Percentiles rank a stretch among this genome's conserved stretches.
Evolutionary conservation across 2,113 vertebrate species (phyloP).

Genomic region (sheep (Ovis aries)): ARS-UI_Ramb_v3.0 NC_056055.1:93531001-93531500

Average conservation of each 20-base stretch:
- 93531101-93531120: too few species aligned
- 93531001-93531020: too few species aligned
- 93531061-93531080: too few species aligned
- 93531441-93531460: neutral
- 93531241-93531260: neutral
- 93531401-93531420: neutral
- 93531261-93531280: neutral
- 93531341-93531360: neutral
- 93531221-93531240: neutral
- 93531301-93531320: neutral
- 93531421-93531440: neutral
- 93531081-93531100: too few species aligned
- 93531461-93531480: neutral
- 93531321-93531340: neutral
- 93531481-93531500: neutral
- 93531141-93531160: too few species aligned
- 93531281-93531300: neutral
- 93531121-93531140: too few species aligned
- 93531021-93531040: too few species aligned
- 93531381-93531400: neutral
- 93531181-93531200: neutral
- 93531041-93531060: too few species aligned
- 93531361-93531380: neutral
- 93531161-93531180: too few species aligned
- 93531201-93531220: neutral